Base-by-base conservation (phyloP, 2,113 vertebrate genomes). In the Aegotheles bennettii region DNA sequence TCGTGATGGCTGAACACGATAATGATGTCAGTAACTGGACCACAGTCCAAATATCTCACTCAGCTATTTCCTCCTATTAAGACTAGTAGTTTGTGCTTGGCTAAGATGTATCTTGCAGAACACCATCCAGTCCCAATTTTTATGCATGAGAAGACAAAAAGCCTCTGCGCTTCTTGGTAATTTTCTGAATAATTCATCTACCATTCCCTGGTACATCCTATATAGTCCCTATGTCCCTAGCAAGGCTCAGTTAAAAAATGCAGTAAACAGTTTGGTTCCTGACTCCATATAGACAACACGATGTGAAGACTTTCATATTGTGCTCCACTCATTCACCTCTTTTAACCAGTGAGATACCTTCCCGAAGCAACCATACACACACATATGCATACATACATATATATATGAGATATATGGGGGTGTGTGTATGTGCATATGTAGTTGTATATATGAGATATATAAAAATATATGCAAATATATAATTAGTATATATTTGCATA, bases 151-250 rank as follows among this genome's bases (percentile, higher is more conserved):
- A 89, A 82, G 50, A 64, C 26, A 75, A 36, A 84, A 82, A 89
- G 20, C 28, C 25, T 93, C 35, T 63, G 54, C 26, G 65, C 7
- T 48, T 74, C 69, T 70, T 40, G 26, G 31, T 48, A 91, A 47
- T 83, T 76, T 87, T 71, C 57, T 56, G 48, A 88, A 50, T 57
- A 88, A 80, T 70, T 80, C 20, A 70, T 65, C 48, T 82, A 17
- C 25, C 31, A 40, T 69, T 90, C 36, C n/a, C 56, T 35, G 36
- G 60, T 45, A 77, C 9, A 59, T 35, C 13, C 17, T 50, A 18
- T 42, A 40, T 6, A 51, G 75, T 60, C 31, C 28, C 42, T 57
- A 20, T 18, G 7, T 42, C 83, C 59, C 25, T 33, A 76, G 75
- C 50, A 79, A 84, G 25, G 61, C 36, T 90, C 36, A 79, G 25